Evolutionary conservation across 2,113 vertebrate genomes (phyloP).

Genomic region (Atherinomorus stipes): DNA sequence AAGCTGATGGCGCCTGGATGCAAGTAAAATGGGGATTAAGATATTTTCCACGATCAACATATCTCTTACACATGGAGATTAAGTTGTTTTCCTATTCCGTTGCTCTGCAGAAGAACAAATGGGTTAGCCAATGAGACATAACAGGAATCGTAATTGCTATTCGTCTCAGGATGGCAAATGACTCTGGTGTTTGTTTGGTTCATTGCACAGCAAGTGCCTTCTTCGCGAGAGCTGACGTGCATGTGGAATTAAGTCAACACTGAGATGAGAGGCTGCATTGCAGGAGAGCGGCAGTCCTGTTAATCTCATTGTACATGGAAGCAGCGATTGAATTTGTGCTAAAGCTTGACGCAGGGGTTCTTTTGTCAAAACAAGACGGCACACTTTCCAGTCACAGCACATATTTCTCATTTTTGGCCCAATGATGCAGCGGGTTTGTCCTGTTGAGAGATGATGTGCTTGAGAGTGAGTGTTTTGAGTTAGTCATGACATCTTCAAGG

Average conservation of each 20-base stretch:
- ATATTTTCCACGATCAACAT: conserved; percentile 52
- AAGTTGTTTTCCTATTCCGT: conserved; percentile 57
- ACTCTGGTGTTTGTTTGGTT: conserved; percentile 72
- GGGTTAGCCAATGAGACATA: conserved; percentile 70
- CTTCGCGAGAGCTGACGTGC: conserved; percentile 46
- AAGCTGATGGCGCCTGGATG: conserved; percentile 27
- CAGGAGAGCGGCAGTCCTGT: conserved; percentile 26
- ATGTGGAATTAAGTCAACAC: conserved; percentile 71
- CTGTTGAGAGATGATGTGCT: background rate
- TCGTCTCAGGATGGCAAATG: conserved; percentile 68
- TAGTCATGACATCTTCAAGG: conserved; percentile 12
- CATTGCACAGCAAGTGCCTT: conserved; percentile 52
- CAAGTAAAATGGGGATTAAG: conserved; percentile 58
- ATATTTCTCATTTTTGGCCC: background rate
- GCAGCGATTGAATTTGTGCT: conserved; percentile 4
- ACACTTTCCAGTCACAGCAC: background rate
- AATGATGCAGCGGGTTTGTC: background rate
- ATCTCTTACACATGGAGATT: conserved; percentile 49
- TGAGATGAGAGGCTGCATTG: conserved; percentile 48
- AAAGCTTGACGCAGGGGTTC: conserved; percentile 9
- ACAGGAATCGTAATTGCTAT: conserved; percentile 73
- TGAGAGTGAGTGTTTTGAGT: conserved; percentile 7
- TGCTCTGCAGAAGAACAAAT: conserved; percentile 68
- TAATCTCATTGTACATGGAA: conserved; percentile 47
- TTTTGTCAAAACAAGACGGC: conserved; percentile 4